Conservation (phyloP, 2,888 invertebrate genomes). For the Cepaea hortensis region DNA sequence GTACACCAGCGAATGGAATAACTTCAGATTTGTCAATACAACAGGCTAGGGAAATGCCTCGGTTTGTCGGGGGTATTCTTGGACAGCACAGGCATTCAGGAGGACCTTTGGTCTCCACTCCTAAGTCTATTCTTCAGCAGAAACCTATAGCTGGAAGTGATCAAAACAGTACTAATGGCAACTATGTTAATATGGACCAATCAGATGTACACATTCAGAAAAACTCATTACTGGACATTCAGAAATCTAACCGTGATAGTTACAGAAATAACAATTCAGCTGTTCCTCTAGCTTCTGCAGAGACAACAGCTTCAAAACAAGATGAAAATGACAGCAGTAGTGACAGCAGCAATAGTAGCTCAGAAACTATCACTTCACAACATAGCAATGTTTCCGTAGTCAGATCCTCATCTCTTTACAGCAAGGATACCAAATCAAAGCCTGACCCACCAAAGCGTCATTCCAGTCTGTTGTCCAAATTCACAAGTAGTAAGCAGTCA, state of each 20-base stretch:
- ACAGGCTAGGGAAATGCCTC: constrained; percentile 35
- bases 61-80: constrained; percentile 45
- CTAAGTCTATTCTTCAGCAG: constrained; percentile 55
- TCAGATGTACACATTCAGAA: constrained; percentile 61
- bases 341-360: constrained; percentile 60
- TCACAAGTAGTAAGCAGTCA: constrained; percentile 22
- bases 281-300: constrained; percentile 10
- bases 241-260: constrained; percentile 25
- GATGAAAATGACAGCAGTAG: constrained; percentile 60
- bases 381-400: constrained; percentile 55
- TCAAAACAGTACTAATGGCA: constrained; percentile 60
- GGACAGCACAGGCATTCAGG: constrained; percentile 42
- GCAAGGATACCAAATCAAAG: constrained; percentile 55
- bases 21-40: constrained; percentile 41
- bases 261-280: not conserved
- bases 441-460: constrained; percentile 66
- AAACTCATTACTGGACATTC: constrained; percentile 46
- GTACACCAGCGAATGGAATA: constrained; percentile 6
- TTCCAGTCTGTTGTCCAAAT: constrained; percentile 63
- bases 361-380: constrained; percentile 63
- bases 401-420: constrained; percentile 50
- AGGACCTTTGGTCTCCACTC: constrained; percentile 57
- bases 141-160: constrained; percentile 57
- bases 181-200: constrained; percentile 60
- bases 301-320: not conserved